A percentile compares a stretch with the other conserved stretches of the same genome.
These are phyloP conservation scores for Meiosimyza decipiens DNA, from an alignment of 2,888 invertebrate genomes.

Conservation along the genomic window DNA sequence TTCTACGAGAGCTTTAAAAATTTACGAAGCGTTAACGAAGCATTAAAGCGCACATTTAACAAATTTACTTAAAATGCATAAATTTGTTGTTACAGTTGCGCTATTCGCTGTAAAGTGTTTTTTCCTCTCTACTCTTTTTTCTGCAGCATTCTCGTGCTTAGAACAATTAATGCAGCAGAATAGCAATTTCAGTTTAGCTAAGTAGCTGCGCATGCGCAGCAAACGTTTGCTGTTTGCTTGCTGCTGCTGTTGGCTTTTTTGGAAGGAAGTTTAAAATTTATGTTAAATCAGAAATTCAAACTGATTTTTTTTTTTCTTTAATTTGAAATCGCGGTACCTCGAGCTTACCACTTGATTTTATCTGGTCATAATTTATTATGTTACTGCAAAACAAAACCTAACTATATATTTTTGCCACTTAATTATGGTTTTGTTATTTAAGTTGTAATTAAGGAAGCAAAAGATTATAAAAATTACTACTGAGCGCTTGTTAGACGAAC, in stretches of 20 bases:
- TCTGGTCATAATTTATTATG: conserved; percentile 18
- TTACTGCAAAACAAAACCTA: too few species aligned
- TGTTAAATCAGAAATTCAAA: conserved; percentile 19
- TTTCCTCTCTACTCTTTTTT: neutral
- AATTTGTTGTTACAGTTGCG: conserved; percentile 19
- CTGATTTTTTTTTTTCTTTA: conserved; percentile 11
- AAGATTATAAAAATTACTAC: too few species aligned
- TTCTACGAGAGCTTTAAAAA: neutral
- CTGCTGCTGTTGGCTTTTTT: neutral
- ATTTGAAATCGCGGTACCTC: conserved; percentile 8
- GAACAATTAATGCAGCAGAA: conserved; percentile 22
- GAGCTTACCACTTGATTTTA: conserved; percentile 21
- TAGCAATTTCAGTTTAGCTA: neutral
- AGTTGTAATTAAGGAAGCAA: too few species aligned
- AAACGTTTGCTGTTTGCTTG: neutral
- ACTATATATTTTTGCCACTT: too few species aligned
- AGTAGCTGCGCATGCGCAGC: neutral
- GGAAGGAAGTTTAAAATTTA: conserved; percentile 19
- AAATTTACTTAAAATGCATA: conserved; percentile 59
- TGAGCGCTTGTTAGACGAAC: too few species aligned
- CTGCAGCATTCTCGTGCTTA: neutral
- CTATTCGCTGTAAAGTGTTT: neutral
- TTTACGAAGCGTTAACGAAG: conserved; percentile 60
- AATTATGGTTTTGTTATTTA: too few species aligned
- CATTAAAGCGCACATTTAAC: conserved; percentile 66